A percentile compares a stretch with the other conserved stretches of the same genome.
Conservation (phyloP, 2,797 vertebrate genomes). For the Characodon lateralis region DNA sequence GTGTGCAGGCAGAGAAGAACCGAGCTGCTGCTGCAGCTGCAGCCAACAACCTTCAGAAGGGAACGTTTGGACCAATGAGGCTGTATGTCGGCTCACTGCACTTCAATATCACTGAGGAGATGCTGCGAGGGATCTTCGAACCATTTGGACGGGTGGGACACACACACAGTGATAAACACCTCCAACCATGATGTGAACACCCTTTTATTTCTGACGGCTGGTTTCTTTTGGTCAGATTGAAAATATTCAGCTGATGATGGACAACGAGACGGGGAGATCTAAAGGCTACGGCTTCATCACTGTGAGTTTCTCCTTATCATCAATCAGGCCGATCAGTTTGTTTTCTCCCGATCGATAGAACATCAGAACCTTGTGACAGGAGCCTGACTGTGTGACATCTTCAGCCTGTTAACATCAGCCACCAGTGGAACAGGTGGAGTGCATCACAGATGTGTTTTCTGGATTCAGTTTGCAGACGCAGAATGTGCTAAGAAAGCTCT, state of each 20-base stretch:
- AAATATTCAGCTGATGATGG: slow-evolving; percentile 98
- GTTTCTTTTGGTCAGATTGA: slow-evolving; percentile 85
- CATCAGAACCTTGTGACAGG: background rate
- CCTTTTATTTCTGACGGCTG: background rate
- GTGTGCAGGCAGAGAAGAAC: slow-evolving; percentile 92
- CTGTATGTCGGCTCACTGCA: slow-evolving; percentile 95
- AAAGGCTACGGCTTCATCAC: slow-evolving; percentile 99
- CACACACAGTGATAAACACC: background rate
- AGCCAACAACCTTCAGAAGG: slow-evolving; percentile 94
- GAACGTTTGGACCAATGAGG: slow-evolving; percentile 92
- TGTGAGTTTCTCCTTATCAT: slow-evolving; percentile 74
- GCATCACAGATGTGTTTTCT: background rate
- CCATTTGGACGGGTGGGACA: slow-evolving; percentile 90
- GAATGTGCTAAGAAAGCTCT: slow-evolving; percentile 97
- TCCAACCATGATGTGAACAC: background rate
- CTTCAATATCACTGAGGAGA: slow-evolving; percentile 98
- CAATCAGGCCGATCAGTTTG: background rate
- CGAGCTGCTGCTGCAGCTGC: slow-evolving; percentile 93
- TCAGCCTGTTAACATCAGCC: background rate
- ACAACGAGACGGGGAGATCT: slow-evolving; percentile 93
- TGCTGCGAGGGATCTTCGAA: slow-evolving; percentile 97
- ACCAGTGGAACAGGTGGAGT: background rate
- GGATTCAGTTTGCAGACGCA: slow-evolving; percentile 88
- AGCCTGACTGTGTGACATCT: background rate
- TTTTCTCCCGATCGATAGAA: background rate